Evolutionary conservation across 53 echinoderm and acorn worm species (phyloP).

Genomic region (Hippasteria phrygiana): DNA sequence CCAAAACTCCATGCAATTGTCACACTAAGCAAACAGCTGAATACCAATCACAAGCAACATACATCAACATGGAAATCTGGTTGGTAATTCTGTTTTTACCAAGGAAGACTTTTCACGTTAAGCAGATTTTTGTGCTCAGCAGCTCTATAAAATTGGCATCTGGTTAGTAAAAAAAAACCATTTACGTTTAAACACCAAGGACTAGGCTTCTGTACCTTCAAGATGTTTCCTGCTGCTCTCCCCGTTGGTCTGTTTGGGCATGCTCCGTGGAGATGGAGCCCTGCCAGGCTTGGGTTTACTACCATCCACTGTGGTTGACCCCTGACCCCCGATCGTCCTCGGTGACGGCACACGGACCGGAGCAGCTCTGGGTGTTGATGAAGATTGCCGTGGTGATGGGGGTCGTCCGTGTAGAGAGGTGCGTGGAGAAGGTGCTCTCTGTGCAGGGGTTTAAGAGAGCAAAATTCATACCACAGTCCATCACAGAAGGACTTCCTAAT

Average conservation of each 20-base stretch:
- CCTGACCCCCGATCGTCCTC: slow-evolving; percentile 23
- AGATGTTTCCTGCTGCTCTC: slow-evolving; percentile 8
- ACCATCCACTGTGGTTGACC: slow-evolving; percentile 57
- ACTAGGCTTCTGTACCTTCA: slow-evolving; percentile 35
- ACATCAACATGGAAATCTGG: too few species aligned
- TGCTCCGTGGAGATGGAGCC: slow-evolving; percentile 61
- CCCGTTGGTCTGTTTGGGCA: slow-evolving; percentile 28
- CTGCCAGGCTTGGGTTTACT: slow-evolving; percentile 49
- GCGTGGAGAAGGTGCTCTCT: slow-evolving; percentile 87
- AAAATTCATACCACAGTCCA: too few species aligned
- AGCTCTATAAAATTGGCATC: too few species aligned
- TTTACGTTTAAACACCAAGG: too few species aligned
- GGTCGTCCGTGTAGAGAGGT: slow-evolving; percentile 65
- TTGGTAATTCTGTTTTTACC: too few species aligned
- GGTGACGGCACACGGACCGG: slow-evolving; percentile 53
- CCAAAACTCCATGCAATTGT: too few species aligned
- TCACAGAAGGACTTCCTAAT: too few species aligned
- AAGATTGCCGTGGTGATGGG: slow-evolving; percentile 78
- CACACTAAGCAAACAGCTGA: too few species aligned
- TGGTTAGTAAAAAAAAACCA: too few species aligned
- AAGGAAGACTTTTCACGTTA: too few species aligned
- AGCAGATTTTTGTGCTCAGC: too few species aligned
- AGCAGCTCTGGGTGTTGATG: slow-evolving; percentile 40
- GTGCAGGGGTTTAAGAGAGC: neutral
- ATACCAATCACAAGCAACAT: too few species aligned